Base-by-base conservation (phyloP, 1,140 invertebrate genomes). In the Drosophila orena region DNA sequence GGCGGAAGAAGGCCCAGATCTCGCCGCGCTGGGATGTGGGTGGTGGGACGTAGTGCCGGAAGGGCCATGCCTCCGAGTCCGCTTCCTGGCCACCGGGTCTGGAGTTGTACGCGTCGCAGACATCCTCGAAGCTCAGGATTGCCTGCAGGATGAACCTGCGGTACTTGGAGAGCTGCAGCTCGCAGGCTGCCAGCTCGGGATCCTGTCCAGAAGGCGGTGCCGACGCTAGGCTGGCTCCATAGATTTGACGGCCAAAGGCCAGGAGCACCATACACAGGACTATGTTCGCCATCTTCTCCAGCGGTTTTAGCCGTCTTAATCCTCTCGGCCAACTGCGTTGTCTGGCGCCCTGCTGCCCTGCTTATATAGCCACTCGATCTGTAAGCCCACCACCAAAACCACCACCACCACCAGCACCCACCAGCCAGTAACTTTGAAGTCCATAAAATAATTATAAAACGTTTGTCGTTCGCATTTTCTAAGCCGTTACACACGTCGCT, bases 371-470 rank as follows among this genome's bases (percentile, higher is more conserved):
- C 30, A 4, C 37, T 10, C 54, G 66, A 55, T 53, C 64, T 34
- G 35, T 17, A 7, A n/a, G 27, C 27, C 55, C 52, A 17, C 47
- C 60, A 34, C 43, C 22, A 4, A 11, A 50, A 22, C 47, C 71
- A 38, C 43, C 14, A 38, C 43, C 14, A 4, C 12, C 46, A 15
- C n/a, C 0, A 3, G 61, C 50, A 49, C 54, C 66, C 65, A 61
- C 62, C 27, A 12, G 14, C 66, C 70, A 61, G 61, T n/a, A 73
- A 88, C 84, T 88, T 89, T 88, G 84, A 88, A 88, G 88, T 81
- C 81, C 84, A 90, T 90, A 90, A 90, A 91, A 91, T 91, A 91
- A 91, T 91, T 91, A 91, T 88, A 91, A 91, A 91, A 88, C 88
- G 81, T 69, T 64, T 91, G 83, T 88, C 80, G 88, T 89, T 88